Evolutionary conservation across 30 jellyfish, hydroid and myxozoan species (phyloP).

Genomic region (Pelagia noctiluca): DNA sequence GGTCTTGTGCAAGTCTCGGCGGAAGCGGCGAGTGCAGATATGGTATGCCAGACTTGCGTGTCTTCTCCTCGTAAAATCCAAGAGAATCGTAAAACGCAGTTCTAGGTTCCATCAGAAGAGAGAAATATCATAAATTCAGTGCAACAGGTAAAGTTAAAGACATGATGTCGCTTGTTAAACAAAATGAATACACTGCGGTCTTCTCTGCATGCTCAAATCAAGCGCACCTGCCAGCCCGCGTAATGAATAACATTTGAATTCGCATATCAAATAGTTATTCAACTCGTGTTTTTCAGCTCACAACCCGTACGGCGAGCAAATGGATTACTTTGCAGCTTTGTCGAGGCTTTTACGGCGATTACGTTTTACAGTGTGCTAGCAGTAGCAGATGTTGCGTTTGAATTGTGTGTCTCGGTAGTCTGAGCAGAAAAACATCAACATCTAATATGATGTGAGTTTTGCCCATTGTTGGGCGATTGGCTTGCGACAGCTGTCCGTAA

Average conservation of each 20-base stretch:
- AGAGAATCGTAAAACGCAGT: neutral
- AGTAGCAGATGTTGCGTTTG: no score
- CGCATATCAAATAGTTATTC: constrained; percentile 5
- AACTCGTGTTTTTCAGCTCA: neutral
- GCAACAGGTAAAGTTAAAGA: neutral
- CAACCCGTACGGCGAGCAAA: neutral
- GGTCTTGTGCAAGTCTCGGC: constrained; percentile 64
- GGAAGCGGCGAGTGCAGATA: constrained; percentile 76
- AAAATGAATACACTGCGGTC: neutral
- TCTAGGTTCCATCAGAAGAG: neutral
- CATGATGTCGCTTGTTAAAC: neutral
- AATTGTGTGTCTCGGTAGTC: no score
- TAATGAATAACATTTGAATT: neutral
- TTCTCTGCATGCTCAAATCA: neutral
- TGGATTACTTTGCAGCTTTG: neutral
- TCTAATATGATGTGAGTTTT: no score
- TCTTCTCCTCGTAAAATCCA: constrained; percentile 48
- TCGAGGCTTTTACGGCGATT: neutral
- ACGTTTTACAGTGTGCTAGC: no score
- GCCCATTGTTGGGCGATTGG: no score
- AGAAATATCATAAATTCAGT: neutral
- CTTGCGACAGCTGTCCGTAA: no score
- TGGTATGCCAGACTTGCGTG: constrained; percentile 58
- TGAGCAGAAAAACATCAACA: no score
- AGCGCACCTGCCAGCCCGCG: neutral